These are phyloP conservation scores for Aphidius ervi DNA, from an alignment of 1,140 invertebrate species.

Conservation along the genomic window DNA sequence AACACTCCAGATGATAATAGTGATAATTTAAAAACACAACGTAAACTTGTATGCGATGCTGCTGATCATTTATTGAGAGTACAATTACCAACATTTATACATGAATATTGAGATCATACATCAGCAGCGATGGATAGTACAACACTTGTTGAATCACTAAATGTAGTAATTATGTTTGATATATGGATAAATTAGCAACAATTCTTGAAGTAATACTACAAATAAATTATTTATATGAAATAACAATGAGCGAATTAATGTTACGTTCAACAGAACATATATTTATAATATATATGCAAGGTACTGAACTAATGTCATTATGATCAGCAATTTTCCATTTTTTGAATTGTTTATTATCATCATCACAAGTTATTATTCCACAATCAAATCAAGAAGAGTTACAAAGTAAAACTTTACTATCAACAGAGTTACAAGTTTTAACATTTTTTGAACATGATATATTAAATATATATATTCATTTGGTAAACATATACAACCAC, in stretches of 20 bases:
- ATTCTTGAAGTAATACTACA: slow-evolving; percentile 73
- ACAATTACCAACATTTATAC: slow-evolving; percentile 91
- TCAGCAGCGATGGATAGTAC: slow-evolving; percentile 91
- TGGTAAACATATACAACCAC: slow-evolving; percentile 96
- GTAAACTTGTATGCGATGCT: slow-evolving; percentile 87
- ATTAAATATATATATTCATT: slow-evolving; percentile 94
- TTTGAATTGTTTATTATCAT: slow-evolving; percentile 88
- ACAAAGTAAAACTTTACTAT: slow-evolving; percentile 70
- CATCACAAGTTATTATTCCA: slow-evolving; percentile 61
- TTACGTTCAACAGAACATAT: slow-evolving; percentile 87
- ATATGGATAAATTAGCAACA: slow-evolving; percentile 83
- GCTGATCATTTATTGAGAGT: slow-evolving; percentile 89
- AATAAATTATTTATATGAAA: slow-evolving; percentile 82
- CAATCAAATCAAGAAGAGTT: slow-evolving; percentile 63
- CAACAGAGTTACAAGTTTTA: slow-evolving; percentile 85
- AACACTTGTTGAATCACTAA: slow-evolving; percentile 83
- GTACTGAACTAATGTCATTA: slow-evolving; percentile 82
- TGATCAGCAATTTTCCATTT: slow-evolving; percentile 89
- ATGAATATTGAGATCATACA: slow-evolving; percentile 88
- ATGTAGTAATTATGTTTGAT: slow-evolving; percentile 94
- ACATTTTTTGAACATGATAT: slow-evolving; percentile 93
- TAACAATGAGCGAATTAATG: slow-evolving; percentile 83
- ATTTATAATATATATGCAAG: slow-evolving; percentile 88
- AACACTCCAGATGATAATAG: slow-evolving; percentile 65
- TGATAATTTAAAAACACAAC: slow-evolving; percentile 72